A percentile compares a stretch with the other conserved stretches of the same genome.
Conservation (phyloP, 2,888 invertebrate genomes). For the Stratiomys singularior region DNA sequence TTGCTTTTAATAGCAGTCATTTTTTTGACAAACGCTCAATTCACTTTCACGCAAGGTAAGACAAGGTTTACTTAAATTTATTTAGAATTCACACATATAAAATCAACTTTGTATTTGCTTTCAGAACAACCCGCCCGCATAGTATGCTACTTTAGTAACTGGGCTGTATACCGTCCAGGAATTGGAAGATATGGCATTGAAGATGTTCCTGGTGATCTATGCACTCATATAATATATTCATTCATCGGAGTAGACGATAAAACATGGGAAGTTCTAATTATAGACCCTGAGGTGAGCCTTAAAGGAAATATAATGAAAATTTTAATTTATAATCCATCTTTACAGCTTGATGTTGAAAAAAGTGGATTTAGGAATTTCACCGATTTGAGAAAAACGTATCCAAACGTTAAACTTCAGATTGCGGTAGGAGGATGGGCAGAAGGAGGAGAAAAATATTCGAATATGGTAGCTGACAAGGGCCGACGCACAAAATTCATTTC, state of each 20-base stretch:
- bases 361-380: slow-evolving; percentile 85
- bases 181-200: slow-evolving; percentile 84
- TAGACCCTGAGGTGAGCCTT: slow-evolving; percentile 79
- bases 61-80: no score
- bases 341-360: slow-evolving; percentile 76
- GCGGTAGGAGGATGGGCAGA: slow-evolving; percentile 94
- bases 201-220: slow-evolving; percentile 83
- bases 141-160: slow-evolving; percentile 70
- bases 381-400: slow-evolving; percentile 74
- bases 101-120: no score
- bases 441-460: slow-evolving; percentile 87
- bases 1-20: no score
- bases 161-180: slow-evolving; percentile 86
- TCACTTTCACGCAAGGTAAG: no score
- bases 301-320: background rate
- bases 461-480: slow-evolving; percentile 78
- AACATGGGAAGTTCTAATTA: slow-evolving; percentile 79
- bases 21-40: no score
- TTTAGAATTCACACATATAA: no score
- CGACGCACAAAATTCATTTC: slow-evolving; percentile 77
- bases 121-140: slow-evolving; percentile 61
- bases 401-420: slow-evolving; percentile 78
- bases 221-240: slow-evolving; percentile 89
- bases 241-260: slow-evolving; percentile 87
- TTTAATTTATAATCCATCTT: slow-evolving; percentile 27